These are phyloP conservation scores for Homalodisca vitripennis DNA, from an alignment of 1,140 invertebrate genomes.

Conservation along the genomic window DNA sequence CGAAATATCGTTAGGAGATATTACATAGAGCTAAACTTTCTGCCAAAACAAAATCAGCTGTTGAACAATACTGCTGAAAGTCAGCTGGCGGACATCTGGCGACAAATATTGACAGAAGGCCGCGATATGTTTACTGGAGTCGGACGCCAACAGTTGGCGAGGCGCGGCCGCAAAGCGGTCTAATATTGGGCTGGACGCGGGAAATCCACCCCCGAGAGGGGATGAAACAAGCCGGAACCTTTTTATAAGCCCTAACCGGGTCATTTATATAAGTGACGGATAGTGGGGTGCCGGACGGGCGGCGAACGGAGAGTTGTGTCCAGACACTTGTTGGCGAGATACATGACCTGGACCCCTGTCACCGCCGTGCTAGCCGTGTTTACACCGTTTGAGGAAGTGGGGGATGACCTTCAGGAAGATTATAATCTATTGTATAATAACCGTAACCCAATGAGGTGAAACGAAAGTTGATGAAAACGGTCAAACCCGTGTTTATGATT, in stretches of 20 bases:
- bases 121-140: not conserved
- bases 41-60: too few species aligned
- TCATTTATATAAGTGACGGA: slow-evolving; percentile 19
- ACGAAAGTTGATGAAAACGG: too few species aligned
- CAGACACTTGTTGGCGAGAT: slow-evolving; percentile 7
- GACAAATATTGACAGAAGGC: too few species aligned
- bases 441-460: too few species aligned
- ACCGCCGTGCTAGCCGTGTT: too few species aligned
- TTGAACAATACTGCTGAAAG: not conserved
- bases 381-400: too few species aligned
- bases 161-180: slow-evolving; percentile 7
- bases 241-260: slow-evolving; percentile 30
- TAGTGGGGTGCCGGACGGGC: not conserved
- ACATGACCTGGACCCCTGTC: not conserved
- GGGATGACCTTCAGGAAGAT: too few species aligned
- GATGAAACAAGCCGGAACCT: slow-evolving; percentile 29
- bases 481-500: too few species aligned
- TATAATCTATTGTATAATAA: too few species aligned
- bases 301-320: too few species aligned
- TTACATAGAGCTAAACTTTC: too few species aligned
- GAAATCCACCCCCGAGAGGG: slow-evolving; percentile 21
- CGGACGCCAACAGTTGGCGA: not conserved
- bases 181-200: not conserved
- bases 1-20: too few species aligned
- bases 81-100: not conserved